Percentiles rank a stretch among this genome's conserved stretches.
These are phyloP conservation scores for Caenorhabditis sp. DNA, from an alignment of 2,888 invertebrate genomes.

Conservation along the genomic window DNA sequence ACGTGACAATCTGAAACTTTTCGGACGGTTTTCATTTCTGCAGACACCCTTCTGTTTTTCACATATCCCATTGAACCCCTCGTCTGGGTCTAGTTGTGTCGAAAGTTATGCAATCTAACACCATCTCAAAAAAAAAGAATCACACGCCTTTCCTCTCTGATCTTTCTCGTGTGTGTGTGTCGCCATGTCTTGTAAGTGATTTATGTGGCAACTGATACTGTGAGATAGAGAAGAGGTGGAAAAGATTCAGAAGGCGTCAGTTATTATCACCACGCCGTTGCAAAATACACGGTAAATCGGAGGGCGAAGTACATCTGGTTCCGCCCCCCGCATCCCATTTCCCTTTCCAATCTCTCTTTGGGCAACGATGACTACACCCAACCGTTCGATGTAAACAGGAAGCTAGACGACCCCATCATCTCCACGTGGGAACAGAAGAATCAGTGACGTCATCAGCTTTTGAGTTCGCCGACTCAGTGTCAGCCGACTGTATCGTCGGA, in stretches of 20 bases:
- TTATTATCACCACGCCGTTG: slow-evolving; percentile 49
- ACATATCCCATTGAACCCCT: slow-evolving; percentile 25
- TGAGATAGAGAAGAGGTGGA: neutral
- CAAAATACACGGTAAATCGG: slow-evolving; percentile 23
- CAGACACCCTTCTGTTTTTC: slow-evolving; percentile 41
- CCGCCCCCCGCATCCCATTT: slow-evolving; percentile 17
- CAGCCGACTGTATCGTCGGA: neutral
- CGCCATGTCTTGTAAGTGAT: slow-evolving; percentile 30
- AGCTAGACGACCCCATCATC: slow-evolving; percentile 9
- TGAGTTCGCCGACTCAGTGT: slow-evolving; percentile 29
- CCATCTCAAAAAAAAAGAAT: slow-evolving; percentile 33
- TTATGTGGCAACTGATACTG: slow-evolving; percentile 22
- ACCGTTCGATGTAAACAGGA: slow-evolving; percentile 38
- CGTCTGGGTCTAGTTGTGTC: neutral
- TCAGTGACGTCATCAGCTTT: slow-evolving; percentile 35
- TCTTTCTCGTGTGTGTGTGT: slow-evolving; percentile 35
- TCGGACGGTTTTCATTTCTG: slow-evolving; percentile 5
- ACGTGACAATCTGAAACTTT: slow-evolving; percentile 42
- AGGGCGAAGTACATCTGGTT: slow-evolving; percentile 40
- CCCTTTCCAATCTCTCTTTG: slow-evolving; percentile 20
- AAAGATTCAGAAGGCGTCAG: neutral
- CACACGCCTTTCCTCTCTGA: slow-evolving; percentile 23
- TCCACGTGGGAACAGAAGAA: slow-evolving; percentile 10
- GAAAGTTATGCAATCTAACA: slow-evolving; percentile 49
- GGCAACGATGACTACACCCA: slow-evolving; percentile 15